A percentile compares a stretch with the other conserved stretches of the same genome.
Conservation (phyloP, 1,140 invertebrate species). For the Hirudo medicinalis region DNA sequence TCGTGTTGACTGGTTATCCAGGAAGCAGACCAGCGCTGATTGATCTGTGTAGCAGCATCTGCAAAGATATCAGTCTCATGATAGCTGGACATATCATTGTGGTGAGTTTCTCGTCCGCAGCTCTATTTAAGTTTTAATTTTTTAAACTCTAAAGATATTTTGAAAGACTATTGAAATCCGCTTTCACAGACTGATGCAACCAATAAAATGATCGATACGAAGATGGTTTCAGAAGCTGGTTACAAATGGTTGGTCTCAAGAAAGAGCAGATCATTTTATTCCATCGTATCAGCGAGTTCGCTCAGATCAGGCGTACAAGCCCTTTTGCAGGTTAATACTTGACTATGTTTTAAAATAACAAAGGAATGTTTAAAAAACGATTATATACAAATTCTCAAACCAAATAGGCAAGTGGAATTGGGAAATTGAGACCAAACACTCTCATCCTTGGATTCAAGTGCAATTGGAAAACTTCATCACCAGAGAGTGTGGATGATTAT, state of each 20-base stretch:
- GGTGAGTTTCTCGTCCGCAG: conserved; percentile 42
- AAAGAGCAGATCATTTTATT: conserved; percentile 79
- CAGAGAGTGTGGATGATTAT: conserved; percentile 61
- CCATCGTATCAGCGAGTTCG: conserved; percentile 58
- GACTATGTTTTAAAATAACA: background rate
- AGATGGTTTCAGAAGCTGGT: conserved; percentile 39
- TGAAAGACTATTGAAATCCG: no score
- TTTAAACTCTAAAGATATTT: background rate
- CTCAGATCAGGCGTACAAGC: conserved; percentile 67
- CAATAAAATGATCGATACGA: conserved; percentile 28
- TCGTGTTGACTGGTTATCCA: conserved; percentile 75
- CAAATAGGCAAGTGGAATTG: conserved; percentile 56
- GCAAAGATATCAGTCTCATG: conserved; percentile 82
- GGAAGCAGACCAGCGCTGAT: conserved; percentile 67
- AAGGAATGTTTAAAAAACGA: background rate
- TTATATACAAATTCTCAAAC: background rate
- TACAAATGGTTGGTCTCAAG: conserved; percentile 60
- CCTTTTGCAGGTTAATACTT: conserved; percentile 44
- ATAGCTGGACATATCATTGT: conserved; percentile 78
- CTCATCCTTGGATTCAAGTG: conserved; percentile 82
- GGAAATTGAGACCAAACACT: conserved; percentile 82
- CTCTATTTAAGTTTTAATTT: background rate
- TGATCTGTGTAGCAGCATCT: conserved; percentile 78
- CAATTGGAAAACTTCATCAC: conserved; percentile 59
- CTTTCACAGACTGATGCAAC: conserved; percentile 15